Evolutionary conservation across 2,113 vertebrate species (phyloP).

Genomic region (Balaeniceps rex): DNA sequence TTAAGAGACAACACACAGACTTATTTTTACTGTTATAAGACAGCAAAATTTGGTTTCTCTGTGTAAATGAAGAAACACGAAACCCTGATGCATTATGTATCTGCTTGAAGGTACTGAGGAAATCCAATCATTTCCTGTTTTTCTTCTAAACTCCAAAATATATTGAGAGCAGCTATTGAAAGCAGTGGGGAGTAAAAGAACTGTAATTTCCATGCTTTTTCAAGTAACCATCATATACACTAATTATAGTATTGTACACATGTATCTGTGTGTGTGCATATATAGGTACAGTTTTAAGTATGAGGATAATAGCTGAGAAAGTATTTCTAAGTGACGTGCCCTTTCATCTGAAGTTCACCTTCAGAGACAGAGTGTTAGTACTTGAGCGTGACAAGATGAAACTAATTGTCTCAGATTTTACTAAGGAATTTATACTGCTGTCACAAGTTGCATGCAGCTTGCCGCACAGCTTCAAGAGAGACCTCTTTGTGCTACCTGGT

Average conservation of each 20-base stretch:
- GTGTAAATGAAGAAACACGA: neutral
- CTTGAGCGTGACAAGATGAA: neutral
- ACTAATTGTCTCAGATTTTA: neutral
- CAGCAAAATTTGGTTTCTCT: neutral
- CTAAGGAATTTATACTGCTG: neutral
- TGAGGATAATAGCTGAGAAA: neutral
- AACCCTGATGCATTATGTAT: neutral
- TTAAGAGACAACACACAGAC: neutral
- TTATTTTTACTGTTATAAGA: neutral
- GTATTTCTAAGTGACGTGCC: neutral
- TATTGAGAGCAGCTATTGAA: neutral
- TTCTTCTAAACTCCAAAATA: neutral
- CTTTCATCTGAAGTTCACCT: neutral
- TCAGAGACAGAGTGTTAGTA: neutral
- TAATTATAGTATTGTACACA: neutral
- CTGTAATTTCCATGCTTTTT: neutral
- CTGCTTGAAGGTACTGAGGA: neutral
- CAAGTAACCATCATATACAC: neutral
- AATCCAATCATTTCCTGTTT: neutral
- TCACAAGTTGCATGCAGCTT: neutral
- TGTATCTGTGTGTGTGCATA: neutral
- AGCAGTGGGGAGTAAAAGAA: neutral
- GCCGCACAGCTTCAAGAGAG: neutral
- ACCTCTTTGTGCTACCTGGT: neutral
- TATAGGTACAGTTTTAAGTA: neutral